phyloP scores from a whole-genome alignment of 2,888 invertebrate species.

The Dascillus cervinus region DNA sequence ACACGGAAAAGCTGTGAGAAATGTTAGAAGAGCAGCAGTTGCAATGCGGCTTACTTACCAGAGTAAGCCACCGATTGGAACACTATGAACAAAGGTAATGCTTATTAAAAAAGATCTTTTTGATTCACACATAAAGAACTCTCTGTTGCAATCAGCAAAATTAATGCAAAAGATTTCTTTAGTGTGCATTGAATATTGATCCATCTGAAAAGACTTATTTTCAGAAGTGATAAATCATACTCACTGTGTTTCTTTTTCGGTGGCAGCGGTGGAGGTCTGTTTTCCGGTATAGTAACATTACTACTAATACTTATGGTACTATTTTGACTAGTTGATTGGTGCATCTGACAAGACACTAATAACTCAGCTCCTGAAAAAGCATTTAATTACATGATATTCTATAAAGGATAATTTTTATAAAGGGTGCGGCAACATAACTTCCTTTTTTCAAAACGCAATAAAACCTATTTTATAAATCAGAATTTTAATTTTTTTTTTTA shows the following conservation, averaged over 20 bases:
- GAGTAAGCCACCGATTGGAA: constrained; percentile 95
- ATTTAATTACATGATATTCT: no score
- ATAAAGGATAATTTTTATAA: no score
- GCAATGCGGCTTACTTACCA: constrained; percentile 84
- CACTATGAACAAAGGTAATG: constrained; percentile 53
- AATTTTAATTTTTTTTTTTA: no score
- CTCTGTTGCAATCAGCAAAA: constrained; percentile 6
- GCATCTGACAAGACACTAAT: constrained; percentile 39
- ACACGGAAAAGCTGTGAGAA: no score
- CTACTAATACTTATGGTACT: constrained; percentile 26
- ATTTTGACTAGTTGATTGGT: constrained; percentile 37
- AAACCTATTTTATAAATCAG: no score
- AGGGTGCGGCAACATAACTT: no score
- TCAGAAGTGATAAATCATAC: no score
- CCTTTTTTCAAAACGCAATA: no score
- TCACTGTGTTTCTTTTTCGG: constrained; percentile 93
- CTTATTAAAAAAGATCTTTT: constrained; percentile 44
- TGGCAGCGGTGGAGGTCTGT: constrained; percentile 81
- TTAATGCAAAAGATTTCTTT: constrained; percentile 2
- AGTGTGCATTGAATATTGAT: no score
- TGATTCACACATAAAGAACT: no score
- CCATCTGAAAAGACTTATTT: no score
- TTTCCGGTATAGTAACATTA: constrained; percentile 37
- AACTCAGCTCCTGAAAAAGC: constrained; percentile 32
- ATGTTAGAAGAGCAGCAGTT: no score